Evolutionary conservation across 2,888 invertebrate genomes (phyloP), one percentile per base, ranked within the genome.

Genomic region (Rhingia campestris): DNA sequence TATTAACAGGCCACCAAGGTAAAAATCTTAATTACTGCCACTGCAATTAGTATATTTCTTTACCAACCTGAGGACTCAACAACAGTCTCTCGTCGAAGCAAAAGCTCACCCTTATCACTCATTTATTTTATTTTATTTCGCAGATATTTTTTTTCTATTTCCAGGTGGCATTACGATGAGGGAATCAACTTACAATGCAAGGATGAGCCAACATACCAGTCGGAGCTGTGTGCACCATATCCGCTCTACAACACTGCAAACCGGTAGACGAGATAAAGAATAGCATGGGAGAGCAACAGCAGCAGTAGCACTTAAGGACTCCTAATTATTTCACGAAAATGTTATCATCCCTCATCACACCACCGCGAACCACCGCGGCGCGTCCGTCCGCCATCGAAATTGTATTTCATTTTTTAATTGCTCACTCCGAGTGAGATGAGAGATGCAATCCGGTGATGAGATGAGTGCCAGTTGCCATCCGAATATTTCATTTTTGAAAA

Each of bases 1-100:
- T 85, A 85, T 85, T 85, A 85, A 81, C 85, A 76, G 72, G 75
- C 85, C 85, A 85, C 75, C 72, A 85, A 85, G 75, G 85, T 81
- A 81, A 85, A 84, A 85, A 85, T 85, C 85, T 85, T 85, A 85
- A 85, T 85, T 85, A 85, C 81, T 85, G 61, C 30, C 72, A 67
- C 76, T 81, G 85, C 85, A 85, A 85, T 85, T 85, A 85, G 85
- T 74, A 63, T 72, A 85, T 84, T 79, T 67, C 84, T 80, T 84
- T 53, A 70, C 73, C 58, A 80, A 35, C 43, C 74, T 43, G 64
- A 80, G 84, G 70, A 77, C 69, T 63, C 54, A 63, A 73, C 82
- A 67, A 82, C 67, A 67, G 82, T 77, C 77, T 73, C 76, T 82
- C 56, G 63, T 81, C 74, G 69, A 69, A 49, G 56, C 59, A 9